phyloP scores from a whole-genome alignment of 1,140 invertebrate genomes.

The Brachionus sp. region DNA sequence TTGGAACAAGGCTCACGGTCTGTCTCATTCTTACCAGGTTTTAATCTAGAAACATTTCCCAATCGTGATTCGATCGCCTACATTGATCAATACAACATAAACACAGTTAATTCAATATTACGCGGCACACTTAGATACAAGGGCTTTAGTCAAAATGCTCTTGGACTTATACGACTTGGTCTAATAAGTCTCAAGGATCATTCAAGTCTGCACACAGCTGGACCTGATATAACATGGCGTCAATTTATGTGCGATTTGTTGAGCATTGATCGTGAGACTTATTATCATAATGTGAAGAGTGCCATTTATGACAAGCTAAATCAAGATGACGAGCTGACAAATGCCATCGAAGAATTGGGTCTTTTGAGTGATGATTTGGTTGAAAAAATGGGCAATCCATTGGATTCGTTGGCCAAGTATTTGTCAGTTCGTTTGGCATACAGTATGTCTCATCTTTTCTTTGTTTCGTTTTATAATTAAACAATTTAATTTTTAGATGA shows the following conservation, averaged over 20 bases:
- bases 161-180: conserved; percentile 78
- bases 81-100: conserved; percentile 74
- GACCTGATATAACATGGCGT: conserved; percentile 91
- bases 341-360: conserved; percentile 78
- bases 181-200: conserved; percentile 80
- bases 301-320: conserved; percentile 73
- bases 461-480: neutral
- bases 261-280: conserved; percentile 78
- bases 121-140: conserved; percentile 84
- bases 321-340: conserved; percentile 64
- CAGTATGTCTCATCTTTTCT: conserved; percentile 62
- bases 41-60: conserved; percentile 89
- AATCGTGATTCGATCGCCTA: conserved; percentile 93
- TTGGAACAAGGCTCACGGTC: conserved; percentile 27
- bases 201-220: conserved; percentile 82
- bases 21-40: conserved; percentile 82
- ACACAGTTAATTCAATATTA: conserved; percentile 75
- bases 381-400: conserved; percentile 74
- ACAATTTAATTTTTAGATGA: conserved; percentile 61
- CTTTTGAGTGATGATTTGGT: conserved; percentile 76
- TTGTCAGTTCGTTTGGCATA: conserved; percentile 79
- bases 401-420: conserved; percentile 84
- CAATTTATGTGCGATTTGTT: conserved; percentile 80
- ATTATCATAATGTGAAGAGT: conserved; percentile 85
- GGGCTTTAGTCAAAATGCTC: conserved; percentile 83